These are phyloP conservation scores for Marmota monax DNA, from an alignment of 2,113 vertebrate species.

Conservation along the genomic window DNA sequence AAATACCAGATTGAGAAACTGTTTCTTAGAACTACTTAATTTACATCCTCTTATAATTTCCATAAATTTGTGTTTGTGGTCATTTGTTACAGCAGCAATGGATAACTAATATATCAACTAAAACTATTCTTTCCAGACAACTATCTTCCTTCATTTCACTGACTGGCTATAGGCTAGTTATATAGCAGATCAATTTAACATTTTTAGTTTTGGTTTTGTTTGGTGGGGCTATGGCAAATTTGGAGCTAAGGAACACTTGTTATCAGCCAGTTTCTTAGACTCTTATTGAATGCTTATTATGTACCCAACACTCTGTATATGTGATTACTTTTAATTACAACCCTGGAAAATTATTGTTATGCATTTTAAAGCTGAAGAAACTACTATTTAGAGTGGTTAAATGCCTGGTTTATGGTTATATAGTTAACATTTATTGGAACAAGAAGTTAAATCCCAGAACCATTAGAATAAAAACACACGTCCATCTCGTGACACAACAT, in stretches of 20 bases:
- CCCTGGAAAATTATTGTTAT: background rate
- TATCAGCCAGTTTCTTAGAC: background rate
- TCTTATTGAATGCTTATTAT: background rate
- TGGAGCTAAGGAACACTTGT: background rate
- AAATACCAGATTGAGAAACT: background rate
- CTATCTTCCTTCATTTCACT: background rate
- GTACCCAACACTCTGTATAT: background rate
- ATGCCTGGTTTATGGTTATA: background rate
- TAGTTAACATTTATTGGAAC: background rate
- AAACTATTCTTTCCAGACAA: background rate
- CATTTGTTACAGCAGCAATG: background rate
- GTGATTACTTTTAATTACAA: background rate
- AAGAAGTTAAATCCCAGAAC: background rate
- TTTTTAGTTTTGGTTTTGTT: background rate
- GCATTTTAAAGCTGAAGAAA: background rate
- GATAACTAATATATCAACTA: background rate
- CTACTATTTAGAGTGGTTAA: background rate
- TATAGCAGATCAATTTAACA: background rate
- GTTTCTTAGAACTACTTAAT: background rate
- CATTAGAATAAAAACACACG: background rate
- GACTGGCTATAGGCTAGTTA: background rate
- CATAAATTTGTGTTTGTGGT: background rate
- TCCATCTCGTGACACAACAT: background rate
- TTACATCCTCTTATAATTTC: slow-evolving; percentile 2
- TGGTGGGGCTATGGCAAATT: background rate